Percentiles rank a stretch among this genome's conserved stretches.
Evolutionary conservation across 2,797 vertebrate genomes (phyloP).

Genomic region (Telmatherina bonti): DNA sequence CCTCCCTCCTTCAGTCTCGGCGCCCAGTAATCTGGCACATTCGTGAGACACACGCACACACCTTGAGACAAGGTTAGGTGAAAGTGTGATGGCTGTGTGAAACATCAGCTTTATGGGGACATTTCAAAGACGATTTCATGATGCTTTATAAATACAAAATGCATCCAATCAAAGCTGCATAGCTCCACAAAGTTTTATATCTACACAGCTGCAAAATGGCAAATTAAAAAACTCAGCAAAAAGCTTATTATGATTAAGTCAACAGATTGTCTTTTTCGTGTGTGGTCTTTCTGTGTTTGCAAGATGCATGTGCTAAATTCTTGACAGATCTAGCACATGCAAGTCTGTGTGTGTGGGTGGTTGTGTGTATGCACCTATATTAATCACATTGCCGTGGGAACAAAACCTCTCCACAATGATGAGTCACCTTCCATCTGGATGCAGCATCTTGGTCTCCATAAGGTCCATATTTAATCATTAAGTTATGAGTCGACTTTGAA

Average conservation of each 20-base stretch:
- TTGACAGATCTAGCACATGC: constrained; percentile 2
- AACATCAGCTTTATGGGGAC: background rate
- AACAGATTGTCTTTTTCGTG: background rate
- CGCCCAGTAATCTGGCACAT: constrained; percentile 69
- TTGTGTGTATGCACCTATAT: background rate
- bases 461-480: background rate
- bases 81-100: background rate
- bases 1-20: constrained; percentile 64
- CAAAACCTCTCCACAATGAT: constrained; percentile 1
- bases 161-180: constrained; percentile 19
- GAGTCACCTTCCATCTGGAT: constrained; percentile 9
- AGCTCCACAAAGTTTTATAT: background rate
- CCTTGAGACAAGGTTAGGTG: constrained; percentile 21
- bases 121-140: constrained; percentile 23
- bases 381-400: background rate
- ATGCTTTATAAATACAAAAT: constrained; percentile 7
- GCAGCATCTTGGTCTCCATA: constrained; percentile 4
- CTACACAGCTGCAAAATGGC: background rate
- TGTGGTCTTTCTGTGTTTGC: background rate
- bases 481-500: background rate
- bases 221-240: constrained; percentile 14
- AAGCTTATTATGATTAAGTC: constrained; percentile 8
- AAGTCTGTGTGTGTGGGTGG: constrained; percentile 2
- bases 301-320: background rate
- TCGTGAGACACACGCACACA: constrained; percentile 29